These are phyloP conservation scores for Microhierax caerulescens DNA, from an alignment of 2,797 vertebrate genomes.

Conservation along the genomic window DNA sequence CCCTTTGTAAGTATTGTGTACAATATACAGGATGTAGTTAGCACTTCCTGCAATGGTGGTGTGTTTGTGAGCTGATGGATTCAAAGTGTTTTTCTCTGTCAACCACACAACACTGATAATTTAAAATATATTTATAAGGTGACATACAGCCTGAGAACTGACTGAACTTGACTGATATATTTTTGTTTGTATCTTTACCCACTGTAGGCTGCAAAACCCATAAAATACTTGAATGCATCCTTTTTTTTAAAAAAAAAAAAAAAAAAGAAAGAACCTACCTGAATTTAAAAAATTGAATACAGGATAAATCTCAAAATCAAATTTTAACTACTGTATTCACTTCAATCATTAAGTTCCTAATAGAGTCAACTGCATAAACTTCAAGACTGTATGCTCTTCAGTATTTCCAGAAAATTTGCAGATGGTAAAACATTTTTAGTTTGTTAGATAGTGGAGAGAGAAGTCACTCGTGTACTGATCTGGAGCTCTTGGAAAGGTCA, in stretches of 20 bases:
- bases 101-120: background rate
- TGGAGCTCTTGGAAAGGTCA: background rate
- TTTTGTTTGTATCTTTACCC: background rate
- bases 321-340: background rate
- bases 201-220: background rate
- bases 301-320: background rate
- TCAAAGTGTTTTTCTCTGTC: background rate
- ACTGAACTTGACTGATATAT: rapidly evolving
- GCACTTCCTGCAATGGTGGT: background rate
- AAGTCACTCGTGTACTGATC: rapidly evolving
- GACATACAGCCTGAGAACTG: background rate
- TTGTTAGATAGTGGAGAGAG: background rate
- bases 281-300: background rate
- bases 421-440: rapidly evolving
- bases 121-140: background rate
- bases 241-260: background rate
- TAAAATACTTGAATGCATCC: background rate
- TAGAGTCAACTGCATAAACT: background rate
- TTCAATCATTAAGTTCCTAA: background rate
- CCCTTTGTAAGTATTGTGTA: background rate
- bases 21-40: background rate
- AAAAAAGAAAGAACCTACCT: background rate
- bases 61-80: background rate
- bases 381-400: background rate
- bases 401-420: background rate